These are phyloP conservation scores for Glaucomys volans DNA, from an alignment of 2,113 vertebrate genomes.

Conservation along the genomic window DNA sequence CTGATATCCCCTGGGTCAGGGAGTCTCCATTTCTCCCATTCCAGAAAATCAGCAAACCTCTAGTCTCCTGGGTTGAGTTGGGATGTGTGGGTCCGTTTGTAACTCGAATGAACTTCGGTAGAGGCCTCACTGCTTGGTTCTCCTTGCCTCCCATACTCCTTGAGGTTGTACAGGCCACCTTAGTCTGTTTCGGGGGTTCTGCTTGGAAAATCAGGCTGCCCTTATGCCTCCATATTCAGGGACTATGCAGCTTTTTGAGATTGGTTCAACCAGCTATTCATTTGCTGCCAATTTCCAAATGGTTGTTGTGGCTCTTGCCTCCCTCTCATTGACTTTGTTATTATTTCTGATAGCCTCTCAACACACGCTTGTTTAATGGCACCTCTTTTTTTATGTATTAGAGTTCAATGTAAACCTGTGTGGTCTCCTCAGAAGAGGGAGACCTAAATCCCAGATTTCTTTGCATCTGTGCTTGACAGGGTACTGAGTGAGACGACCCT, in stretches of 20 bases:
- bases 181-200: not conserved
- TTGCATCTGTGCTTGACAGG: not conserved
- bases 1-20: not conserved
- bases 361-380: not conserved
- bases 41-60: not conserved
- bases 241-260: not conserved
- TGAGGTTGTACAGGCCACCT: not conserved
- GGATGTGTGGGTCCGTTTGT: not conserved
- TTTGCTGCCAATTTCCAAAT: not conserved
- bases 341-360: not conserved
- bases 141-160: not conserved
- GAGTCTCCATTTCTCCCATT: not conserved
- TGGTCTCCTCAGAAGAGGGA: not conserved
- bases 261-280: not conserved
- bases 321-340: not conserved
- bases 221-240: not conserved
- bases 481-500: not conserved
- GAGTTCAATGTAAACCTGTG: conserved; percentile 9
- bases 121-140: not conserved
- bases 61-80: not conserved
- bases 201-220: not conserved
- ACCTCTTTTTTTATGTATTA: conserved; percentile 6
- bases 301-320: not conserved
- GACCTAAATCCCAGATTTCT: not conserved
- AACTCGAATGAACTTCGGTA: not conserved